Evolutionary conservation across 64 coral and sea anemone genomes (phyloP), one percentile per base, ranked within the genome.

Genomic region (Dendronephthya gigantea): DNA sequence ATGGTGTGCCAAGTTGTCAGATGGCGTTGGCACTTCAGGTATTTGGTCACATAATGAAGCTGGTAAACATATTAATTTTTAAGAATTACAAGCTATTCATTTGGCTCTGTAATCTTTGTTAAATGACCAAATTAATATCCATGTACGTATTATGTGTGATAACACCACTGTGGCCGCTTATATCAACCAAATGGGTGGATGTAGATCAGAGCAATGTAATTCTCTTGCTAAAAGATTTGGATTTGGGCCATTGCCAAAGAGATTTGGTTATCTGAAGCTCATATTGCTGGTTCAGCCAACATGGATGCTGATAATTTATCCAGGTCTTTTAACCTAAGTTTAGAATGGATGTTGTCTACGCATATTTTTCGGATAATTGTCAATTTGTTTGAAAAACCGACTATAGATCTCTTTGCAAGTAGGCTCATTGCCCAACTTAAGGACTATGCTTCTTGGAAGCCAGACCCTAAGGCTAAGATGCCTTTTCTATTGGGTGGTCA

Each of bases 401-500:
- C 5, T 30, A 76, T 76, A 76, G 89, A 90, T 56, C 84, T 90
- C 32, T 90, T 90, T 86, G 84, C 49, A 30, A 65, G 49, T 32
- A 66, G 74, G 55, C 69, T 90, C 17, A 83, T 86, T 86, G 70
- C 83, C 33, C 89, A 90, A 56, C 1, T 85, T 59, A 2, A 19
- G 9, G 10, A 14, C 28, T 76, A 76, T 86, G 83, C 82, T 37
- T 90, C 83, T 9, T 86, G 83, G 83, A 90, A 85, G 56, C 82
- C 82, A 83, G 66, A 88, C 39, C 83, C 83, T 48, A 62, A 32
- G 34, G 48, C 90, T 43, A 82, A 39, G 86, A 92, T 85, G 86
- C 66, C n/a, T 92, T 92, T 40, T 51, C 83, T 9, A 65, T 88
- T 33, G 43, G 82, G 33, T 93, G 85, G 88, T 51, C 81, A 34